Percentiles rank a stretch among this genome's conserved stretches.
phyloP scores from a whole-genome alignment of 2,797 vertebrate genomes.

The Natrix natrix region DNA sequence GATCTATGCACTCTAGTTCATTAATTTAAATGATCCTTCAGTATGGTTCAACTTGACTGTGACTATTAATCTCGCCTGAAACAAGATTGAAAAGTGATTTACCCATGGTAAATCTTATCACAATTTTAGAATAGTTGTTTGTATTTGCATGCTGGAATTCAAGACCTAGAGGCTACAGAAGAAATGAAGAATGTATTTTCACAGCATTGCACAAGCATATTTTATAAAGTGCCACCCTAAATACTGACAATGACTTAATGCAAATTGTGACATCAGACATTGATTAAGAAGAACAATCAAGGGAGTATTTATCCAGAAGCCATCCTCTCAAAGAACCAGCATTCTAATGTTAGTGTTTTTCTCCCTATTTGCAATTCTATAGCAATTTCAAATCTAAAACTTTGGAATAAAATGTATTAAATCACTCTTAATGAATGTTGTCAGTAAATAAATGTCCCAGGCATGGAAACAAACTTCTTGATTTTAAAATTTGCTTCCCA shows the following conservation, averaged over 20 bases:
- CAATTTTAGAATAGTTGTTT: slow-evolving; percentile 26
- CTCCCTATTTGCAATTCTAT: neutral
- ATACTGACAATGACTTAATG: slow-evolving; percentile 25
- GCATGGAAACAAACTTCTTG: neutral
- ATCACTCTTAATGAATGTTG: neutral
- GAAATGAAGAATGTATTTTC: neutral
- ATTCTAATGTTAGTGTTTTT: rapidly evolving
- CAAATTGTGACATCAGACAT: slow-evolving; percentile 12
- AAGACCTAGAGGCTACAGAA: neutral
- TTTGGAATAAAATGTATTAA: neutral
- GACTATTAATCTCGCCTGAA: neutral
- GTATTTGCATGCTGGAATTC: slow-evolving; percentile 13
- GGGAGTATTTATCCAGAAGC: slow-evolving; percentile 38
- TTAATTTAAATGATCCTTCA: neutral
- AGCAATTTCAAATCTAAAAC: neutral
- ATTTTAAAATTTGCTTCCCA: slow-evolving; percentile 35
- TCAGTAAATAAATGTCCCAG: neutral
- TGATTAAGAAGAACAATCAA: slow-evolving; percentile 31
- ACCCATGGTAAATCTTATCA: rapidly evolving
- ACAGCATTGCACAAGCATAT: slow-evolving; percentile 38
- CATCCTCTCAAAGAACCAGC: neutral
- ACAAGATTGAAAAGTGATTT: neutral
- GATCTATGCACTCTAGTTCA: neutral
- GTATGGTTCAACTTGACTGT: neutral
- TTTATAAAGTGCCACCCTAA: slow-evolving; percentile 29